Conservation (phyloP, 2,797 vertebrate genomes). For the Loris lydekkerianus region DNA sequence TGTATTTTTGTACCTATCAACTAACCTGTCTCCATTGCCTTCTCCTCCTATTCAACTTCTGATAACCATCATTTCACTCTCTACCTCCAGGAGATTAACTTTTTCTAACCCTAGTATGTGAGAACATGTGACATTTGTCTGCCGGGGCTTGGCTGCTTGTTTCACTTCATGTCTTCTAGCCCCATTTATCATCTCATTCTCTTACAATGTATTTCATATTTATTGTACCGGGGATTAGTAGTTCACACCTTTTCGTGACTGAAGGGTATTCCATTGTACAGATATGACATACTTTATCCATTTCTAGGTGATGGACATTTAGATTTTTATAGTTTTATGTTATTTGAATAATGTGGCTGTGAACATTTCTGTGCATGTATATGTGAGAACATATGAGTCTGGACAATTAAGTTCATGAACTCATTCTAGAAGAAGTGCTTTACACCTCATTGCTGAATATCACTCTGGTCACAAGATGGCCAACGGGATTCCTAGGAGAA, state of each 20-base stretch:
- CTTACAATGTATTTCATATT: neutral
- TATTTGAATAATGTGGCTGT: neutral
- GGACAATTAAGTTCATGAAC: too few species aligned
- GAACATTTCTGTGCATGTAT: neutral
- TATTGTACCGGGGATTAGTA: neutral
- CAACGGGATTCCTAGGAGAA: neutral
- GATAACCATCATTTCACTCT: neutral
- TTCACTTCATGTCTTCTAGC: neutral
- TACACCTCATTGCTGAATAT: too few species aligned
- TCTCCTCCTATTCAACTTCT: neutral
- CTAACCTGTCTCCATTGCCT: neutral
- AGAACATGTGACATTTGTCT: neutral
- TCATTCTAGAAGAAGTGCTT: too few species aligned
- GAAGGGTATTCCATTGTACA: neutral
- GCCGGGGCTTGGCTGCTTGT: neutral
- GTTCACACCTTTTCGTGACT: neutral
- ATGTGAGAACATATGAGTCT: neutral
- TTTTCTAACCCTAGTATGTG: neutral
- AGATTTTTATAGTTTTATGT: neutral
- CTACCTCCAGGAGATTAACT: neutral
- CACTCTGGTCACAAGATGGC: too few species aligned
- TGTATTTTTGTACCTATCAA: neutral
- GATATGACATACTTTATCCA: neutral
- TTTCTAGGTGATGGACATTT: neutral
- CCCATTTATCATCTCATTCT: neutral